Base-by-base conservation (phyloP, 2,113 vertebrate genomes). In the Pluvialis apricaria region DNA sequence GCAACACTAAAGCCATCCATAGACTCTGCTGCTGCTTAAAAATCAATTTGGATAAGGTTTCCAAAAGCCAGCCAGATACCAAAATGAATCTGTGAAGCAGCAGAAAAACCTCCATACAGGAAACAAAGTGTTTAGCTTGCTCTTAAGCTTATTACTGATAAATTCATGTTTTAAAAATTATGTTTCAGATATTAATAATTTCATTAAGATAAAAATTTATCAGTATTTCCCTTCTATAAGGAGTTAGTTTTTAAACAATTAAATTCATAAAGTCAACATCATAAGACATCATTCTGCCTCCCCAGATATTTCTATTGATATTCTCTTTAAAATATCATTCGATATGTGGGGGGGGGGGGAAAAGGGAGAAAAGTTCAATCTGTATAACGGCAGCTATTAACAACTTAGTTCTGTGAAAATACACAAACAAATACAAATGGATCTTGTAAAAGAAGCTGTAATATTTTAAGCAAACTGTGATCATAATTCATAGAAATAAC, bases 281-380 rank as follows among this genome's bases (percentile, higher is more conserved):
- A 4, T 49, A 87, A 60, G 13, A 57, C 11, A 73, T 15, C 25
- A 45, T 36, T 79, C 24, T 82, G 40, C n/a, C 44, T 85, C 11
- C 29, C 10, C 40, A 5, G 1, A 10, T 85, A 85, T 31, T 79
- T 75, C n/a, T 62, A 24, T 7, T 14, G 34, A 34, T 68, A 58
- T 58, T 71, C 84, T 45, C 45, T 62, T 84, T 88, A 66, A 80
- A 77, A 73, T 15, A 44, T 6, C 24, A 32, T 28, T 88, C 21
- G 58, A 3, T 65, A 61, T 6, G 22, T 31, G 13, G 15, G 10
- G 38, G 13, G 15, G 10, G 38, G 1, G 1, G 2, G 8, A 29
- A 20, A 36, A 14, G 16, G 47, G 21, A 58, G 38, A 49, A 69
- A 81, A 75, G 42, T 5, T 44, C 5, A 29, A 20, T 54, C 66